Conservation (phyloP, 2,797 vertebrate genomes). For the Aratinga solstitialis region DNA sequence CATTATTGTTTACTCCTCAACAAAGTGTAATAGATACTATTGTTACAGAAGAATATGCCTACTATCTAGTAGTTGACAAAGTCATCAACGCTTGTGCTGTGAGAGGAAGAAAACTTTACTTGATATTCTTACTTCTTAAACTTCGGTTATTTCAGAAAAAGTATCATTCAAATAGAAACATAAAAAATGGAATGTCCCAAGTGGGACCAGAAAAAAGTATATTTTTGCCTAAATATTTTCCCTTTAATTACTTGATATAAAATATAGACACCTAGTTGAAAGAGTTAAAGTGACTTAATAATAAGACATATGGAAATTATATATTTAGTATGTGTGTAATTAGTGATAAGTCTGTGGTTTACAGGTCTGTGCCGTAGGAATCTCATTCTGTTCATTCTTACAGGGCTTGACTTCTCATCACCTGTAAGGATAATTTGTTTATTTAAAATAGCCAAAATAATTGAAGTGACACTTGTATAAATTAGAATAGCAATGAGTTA, state of each 20-base stretch:
- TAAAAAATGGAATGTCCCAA: neutral
- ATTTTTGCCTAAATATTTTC: neutral
- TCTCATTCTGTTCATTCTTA: neutral
- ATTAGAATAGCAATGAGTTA: neutral
- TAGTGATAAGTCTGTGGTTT: neutral
- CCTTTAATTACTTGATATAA: neutral
- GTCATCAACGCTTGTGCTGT: neutral
- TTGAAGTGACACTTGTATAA: neutral
- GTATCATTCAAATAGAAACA: neutral
- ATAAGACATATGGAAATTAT: neutral
- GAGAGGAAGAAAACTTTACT: neutral
- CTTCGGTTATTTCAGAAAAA: neutral
- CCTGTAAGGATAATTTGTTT: neutral
- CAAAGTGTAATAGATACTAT: neutral
- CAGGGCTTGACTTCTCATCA: neutral
- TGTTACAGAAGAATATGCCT: constrained; percentile 13
- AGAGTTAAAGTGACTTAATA: neutral
- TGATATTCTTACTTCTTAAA: neutral
- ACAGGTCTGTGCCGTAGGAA: neutral
- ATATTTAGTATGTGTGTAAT: neutral
- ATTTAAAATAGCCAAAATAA: neutral
- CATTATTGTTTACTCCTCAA: neutral
- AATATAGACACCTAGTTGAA: neutral
- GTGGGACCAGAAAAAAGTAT: neutral
- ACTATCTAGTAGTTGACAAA: neutral